phyloP scores from a whole-genome alignment of 2,113 vertebrate genomes.

The Phalacrocorax aristotelis region DNA sequence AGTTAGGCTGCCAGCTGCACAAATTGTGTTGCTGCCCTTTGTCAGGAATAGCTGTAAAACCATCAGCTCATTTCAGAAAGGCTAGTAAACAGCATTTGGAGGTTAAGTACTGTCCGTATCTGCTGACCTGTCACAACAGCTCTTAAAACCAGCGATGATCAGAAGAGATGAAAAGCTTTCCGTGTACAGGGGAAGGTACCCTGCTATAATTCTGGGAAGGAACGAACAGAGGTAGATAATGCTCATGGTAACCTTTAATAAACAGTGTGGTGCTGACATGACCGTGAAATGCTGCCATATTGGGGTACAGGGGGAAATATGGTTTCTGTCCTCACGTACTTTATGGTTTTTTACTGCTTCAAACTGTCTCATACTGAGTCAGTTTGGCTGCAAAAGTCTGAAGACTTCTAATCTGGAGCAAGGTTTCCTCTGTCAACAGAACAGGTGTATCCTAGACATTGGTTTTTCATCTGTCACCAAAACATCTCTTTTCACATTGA shows the following conservation, averaged over 20 bases:
- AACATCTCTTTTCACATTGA: not conserved
- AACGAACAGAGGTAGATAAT: not conserved
- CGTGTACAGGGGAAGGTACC: not conserved
- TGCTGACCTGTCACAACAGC: not conserved
- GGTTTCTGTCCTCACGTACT: not conserved
- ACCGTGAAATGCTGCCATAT: not conserved
- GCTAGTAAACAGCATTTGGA: too few relatives aligned
- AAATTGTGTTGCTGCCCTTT: not conserved
- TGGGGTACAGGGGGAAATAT: not conserved
- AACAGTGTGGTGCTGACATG: not conserved
- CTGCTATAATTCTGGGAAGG: not conserved
- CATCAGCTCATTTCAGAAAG: not conserved
- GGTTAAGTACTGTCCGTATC: too few relatives aligned
- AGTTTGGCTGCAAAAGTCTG: not conserved
- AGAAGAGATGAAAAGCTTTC: not conserved
- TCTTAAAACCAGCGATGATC: not conserved
- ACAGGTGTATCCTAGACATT: not conserved
- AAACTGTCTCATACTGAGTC: not conserved
- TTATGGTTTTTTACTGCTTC: not conserved
- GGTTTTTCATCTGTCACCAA: not conserved
- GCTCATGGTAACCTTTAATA: not conserved
- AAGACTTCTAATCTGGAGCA: not conserved
- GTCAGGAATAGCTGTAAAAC: not conserved
- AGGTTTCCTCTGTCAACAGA: not conserved
- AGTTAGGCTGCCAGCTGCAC: not conserved